These are phyloP conservation scores for Centroberyx gerrardi DNA, from an alignment of 2,797 vertebrate species.

Conservation along the genomic window DNA sequence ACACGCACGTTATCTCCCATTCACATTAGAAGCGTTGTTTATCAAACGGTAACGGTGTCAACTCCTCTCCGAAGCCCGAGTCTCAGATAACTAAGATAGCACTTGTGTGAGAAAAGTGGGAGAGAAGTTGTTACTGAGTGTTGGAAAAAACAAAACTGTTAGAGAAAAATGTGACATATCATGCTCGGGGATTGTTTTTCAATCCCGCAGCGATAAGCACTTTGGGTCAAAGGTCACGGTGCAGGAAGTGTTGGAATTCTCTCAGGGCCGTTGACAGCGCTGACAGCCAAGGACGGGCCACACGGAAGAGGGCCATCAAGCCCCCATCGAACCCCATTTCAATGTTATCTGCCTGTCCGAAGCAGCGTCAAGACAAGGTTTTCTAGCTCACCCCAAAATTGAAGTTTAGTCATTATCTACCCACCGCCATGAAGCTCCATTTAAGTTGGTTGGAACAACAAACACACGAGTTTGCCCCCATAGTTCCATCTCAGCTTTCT, in stretches of 20 bases:
- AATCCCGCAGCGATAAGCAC: conserved; percentile 68
- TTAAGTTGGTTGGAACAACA: too few species aligned
- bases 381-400: background rate
- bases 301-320: conserved; percentile 38
- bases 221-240: conserved; percentile 76
- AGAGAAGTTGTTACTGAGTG: conserved; percentile 30
- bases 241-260: conserved; percentile 83
- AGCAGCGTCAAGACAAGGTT: conserved; percentile 8
- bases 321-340: conserved; percentile 47
- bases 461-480: too few species aligned
- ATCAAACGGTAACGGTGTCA: conserved; percentile 12
- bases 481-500: too few species aligned
- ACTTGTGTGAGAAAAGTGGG: conserved; percentile 34
- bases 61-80: background rate
- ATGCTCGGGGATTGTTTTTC: conserved; percentile 69
- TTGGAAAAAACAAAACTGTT: conserved; percentile 50
- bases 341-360: conserved; percentile 34
- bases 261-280: conserved; percentile 55
- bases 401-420: background rate
- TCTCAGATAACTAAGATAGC: conserved; percentile 19
- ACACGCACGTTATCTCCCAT: conserved; percentile 27
- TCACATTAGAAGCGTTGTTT: conserved; percentile 14
- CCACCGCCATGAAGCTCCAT: too few species aligned
- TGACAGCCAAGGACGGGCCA: conserved; percentile 78
- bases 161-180: conserved; percentile 57